Evolutionary conservation across 2,113 vertebrate species (phyloP).

Genomic region (Martes martes): DNA sequence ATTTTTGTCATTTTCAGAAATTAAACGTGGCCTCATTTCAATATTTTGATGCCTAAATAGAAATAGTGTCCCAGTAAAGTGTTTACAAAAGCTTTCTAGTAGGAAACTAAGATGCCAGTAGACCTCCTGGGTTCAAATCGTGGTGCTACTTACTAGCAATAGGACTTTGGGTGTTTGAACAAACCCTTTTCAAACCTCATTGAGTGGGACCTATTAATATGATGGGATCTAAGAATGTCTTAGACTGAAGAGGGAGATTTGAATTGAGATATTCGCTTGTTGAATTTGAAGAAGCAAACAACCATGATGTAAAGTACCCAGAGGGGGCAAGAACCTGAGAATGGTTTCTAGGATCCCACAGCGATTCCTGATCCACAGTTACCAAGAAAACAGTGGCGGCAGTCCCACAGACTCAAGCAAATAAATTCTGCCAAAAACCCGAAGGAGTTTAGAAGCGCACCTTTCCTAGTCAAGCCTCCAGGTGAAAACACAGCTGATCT

Average conservation of each 20-base stretch:
- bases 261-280: neutral
- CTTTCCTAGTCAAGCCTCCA: neutral
- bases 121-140: neutral
- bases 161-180: neutral
- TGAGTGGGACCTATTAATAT: neutral
- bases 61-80: neutral
- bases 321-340: neutral
- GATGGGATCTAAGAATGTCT: neutral
- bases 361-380: too few relatives aligned
- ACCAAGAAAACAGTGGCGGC: neutral
- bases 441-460: neutral
- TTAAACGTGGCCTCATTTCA: neutral
- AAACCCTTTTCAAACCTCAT: neutral
- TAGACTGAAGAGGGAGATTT: neutral
- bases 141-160: neutral
- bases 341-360: neutral
- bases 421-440: neutral
- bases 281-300: neutral
- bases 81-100: neutral
- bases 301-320: neutral
- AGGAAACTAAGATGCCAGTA: neutral
- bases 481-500: fast-evolving
- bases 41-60: neutral
- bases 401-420: neutral
- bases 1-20: neutral